Conservation (phyloP, 2,888 invertebrate species). For the Euclidia mi region DNA sequence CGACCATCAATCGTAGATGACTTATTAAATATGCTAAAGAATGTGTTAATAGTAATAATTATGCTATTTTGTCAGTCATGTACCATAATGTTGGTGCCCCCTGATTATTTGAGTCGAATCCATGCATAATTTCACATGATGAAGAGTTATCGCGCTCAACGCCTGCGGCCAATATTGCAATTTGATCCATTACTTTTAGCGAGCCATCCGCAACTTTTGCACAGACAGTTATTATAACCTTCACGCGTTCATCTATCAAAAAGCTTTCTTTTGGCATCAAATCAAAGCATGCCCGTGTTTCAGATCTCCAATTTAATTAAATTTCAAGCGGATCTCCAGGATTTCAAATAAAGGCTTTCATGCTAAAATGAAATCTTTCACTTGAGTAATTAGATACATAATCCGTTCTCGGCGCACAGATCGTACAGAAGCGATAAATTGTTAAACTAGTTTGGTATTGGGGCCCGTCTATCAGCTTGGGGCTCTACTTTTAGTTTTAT, state of each 20-base stretch:
- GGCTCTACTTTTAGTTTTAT: constrained; percentile 75
- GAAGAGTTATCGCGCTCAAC: constrained; percentile 56
- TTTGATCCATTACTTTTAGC: constrained; percentile 59
- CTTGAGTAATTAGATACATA: constrained; percentile 66
- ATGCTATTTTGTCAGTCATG: constrained; percentile 31
- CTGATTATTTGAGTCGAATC: constrained; percentile 11
- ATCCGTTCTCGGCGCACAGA: constrained; percentile 58
- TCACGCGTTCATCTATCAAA: constrained; percentile 58
- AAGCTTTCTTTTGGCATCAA: constrained; percentile 61
- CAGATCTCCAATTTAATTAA: constrained; percentile 63
- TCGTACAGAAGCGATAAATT: constrained; percentile 73
- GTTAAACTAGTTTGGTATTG: constrained; percentile 71
- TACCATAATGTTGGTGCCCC: not conserved
- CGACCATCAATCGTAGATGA: constrained; percentile 60
- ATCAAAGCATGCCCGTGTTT: constrained; percentile 55
- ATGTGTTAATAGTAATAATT: constrained; percentile 57
- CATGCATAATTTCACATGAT: constrained; percentile 50
- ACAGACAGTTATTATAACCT: constrained; percentile 63
- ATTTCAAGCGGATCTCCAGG: constrained; percentile 47
- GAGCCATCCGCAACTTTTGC: constrained; percentile 53
- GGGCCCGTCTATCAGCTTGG: constrained; percentile 67
- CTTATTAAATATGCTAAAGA: constrained; percentile 43
- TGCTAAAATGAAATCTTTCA: constrained; percentile 58
- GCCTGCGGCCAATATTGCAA: constrained; percentile 57
- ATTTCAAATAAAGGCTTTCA: constrained; percentile 40